A percentile compares a stretch with the other conserved stretches of the same genome.
Evolutionary conservation across 2,797 vertebrate genomes (phyloP).

Genomic region (Decapterus maruadsi): DNA sequence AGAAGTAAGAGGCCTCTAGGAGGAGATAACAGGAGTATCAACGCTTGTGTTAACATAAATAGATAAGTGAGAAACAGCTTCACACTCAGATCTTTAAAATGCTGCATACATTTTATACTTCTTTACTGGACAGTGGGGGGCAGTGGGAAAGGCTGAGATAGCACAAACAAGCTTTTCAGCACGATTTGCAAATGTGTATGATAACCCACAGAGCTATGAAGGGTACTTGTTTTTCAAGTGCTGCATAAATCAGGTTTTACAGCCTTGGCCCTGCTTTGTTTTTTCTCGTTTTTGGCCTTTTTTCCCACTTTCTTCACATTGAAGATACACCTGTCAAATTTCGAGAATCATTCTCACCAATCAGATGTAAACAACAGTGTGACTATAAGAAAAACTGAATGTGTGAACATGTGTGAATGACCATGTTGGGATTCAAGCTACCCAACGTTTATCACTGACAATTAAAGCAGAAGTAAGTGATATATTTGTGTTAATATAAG

Average conservation of each 20-base stretch:
- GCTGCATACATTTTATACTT: background rate
- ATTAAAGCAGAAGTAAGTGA: no score
- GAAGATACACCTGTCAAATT: background rate
- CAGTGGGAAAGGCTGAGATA: background rate
- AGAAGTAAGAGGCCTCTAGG: background rate
- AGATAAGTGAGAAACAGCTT: background rate
- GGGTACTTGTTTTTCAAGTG: conserved; percentile 4
- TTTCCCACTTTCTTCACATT: background rate
- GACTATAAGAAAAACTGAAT: background rate
- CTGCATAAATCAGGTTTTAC: conserved; percentile 10
- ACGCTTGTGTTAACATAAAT: background rate
- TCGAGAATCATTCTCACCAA: background rate
- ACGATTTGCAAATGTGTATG: background rate
- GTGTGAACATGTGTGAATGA: no score
- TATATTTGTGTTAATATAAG: no score
- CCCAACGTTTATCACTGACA: background rate
- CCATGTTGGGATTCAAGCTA: background rate
- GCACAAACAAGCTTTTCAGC: background rate
- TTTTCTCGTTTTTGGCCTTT: background rate
- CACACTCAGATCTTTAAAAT: background rate
- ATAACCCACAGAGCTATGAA: conserved; percentile 10
- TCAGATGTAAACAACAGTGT: background rate
- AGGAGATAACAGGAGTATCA: conserved; percentile 6
- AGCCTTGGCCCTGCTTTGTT: background rate
- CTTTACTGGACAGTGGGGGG: background rate